Conservation (phyloP, 1,140 invertebrate genomes). For the Anoplolepis gracilipes region DNA sequence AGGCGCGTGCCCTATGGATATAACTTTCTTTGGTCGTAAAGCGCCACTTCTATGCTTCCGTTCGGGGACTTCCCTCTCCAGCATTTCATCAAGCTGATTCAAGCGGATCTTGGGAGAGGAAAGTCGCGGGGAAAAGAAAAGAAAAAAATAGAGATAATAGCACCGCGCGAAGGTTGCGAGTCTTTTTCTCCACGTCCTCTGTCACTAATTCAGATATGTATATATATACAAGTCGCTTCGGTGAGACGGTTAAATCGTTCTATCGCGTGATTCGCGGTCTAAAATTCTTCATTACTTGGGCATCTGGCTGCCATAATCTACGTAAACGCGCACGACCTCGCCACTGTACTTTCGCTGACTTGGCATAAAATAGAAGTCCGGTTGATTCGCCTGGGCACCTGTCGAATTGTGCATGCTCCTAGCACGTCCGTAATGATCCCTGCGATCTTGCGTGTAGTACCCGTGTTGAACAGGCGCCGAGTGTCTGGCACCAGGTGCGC, state of each 20-base stretch:
- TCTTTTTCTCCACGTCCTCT: slow-evolving; percentile 57
- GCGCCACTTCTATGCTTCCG: slow-evolving; percentile 66
- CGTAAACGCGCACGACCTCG: slow-evolving; percentile 96
- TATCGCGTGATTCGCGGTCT: not conserved
- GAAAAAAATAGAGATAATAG: slow-evolving; percentile 34
- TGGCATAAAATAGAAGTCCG: slow-evolving; percentile 98
- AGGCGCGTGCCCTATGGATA: slow-evolving; percentile 63
- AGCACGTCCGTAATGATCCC: slow-evolving; percentile 74
- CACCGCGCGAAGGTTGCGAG: slow-evolving; percentile 51
- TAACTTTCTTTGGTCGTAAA: slow-evolving; percentile 74
- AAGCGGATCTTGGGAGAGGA: not conserved
- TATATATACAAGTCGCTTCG: slow-evolving; percentile 64
- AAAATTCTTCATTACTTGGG: slow-evolving; percentile 72
- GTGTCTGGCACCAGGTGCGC: slow-evolving; percentile 81
- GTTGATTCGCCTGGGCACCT: slow-evolving; percentile 83
- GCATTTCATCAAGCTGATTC: not conserved
- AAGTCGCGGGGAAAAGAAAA: slow-evolving; percentile 8
- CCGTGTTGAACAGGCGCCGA: slow-evolving; percentile 80
- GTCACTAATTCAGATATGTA: slow-evolving; percentile 56
- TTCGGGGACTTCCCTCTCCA: slow-evolving; percentile 36
- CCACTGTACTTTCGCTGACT: slow-evolving; percentile 97
- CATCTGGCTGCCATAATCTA: slow-evolving; percentile 89
- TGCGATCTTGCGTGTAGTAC: slow-evolving; percentile 86
- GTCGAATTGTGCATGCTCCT: slow-evolving; percentile 70
- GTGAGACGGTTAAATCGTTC: slow-evolving; percentile 61